Conservation (phyloP, 2,797 vertebrate genomes). For the Schizopygopsis pylzovi region DNA sequence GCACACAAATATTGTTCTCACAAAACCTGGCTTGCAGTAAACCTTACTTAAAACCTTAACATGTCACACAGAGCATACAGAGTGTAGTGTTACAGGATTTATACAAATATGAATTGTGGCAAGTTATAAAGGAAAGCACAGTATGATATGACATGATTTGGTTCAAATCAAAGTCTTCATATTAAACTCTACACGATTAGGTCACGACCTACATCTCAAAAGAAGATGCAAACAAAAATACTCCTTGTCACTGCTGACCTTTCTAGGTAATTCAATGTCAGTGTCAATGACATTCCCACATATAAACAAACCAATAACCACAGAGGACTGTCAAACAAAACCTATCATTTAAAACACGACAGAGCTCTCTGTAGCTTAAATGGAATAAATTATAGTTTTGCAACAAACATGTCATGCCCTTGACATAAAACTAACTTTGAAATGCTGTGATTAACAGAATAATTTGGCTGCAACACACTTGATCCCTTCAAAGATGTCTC, state of each 20-base stretch:
- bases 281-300: slow-evolving; percentile 15
- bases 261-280: slow-evolving; percentile 10
- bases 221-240: slow-evolving; percentile 25
- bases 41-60: background rate
- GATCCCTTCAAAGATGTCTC: slow-evolving; percentile 14
- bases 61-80: background rate
- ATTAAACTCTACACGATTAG: background rate
- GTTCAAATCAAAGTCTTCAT: slow-evolving; percentile 15
- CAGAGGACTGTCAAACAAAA: background rate
- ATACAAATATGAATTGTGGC: slow-evolving; percentile 2
- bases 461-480: slow-evolving; percentile 8
- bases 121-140: background rate
- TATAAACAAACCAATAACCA: slow-evolving; percentile 11
- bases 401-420: background rate
- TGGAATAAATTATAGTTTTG: slow-evolving; percentile 39
- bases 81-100: background rate
- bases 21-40: background rate
- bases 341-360: slow-evolving; percentile 4
- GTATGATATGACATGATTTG: background rate
- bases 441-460: slow-evolving; percentile 12
- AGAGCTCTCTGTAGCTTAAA: background rate
- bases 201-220: background rate
- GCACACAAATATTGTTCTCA: background rate
- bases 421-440: slow-evolving; percentile 32
- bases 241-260: background rate